Base-by-base conservation (phyloP, 2,113 vertebrate species). In the Carassius gibelio region DNA sequence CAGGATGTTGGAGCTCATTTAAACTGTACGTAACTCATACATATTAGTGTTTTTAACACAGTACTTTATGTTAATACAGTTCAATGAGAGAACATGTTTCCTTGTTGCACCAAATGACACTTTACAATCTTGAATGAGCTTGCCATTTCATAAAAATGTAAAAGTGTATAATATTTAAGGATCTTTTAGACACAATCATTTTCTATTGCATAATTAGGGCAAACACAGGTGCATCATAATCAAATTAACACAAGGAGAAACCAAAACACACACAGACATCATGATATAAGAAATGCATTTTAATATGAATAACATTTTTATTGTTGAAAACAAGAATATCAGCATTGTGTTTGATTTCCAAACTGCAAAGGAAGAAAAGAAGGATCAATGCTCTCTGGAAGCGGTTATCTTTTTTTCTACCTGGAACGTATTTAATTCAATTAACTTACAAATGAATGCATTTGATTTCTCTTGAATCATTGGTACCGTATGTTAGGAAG, bases 1-100 rank as follows among this genome's bases (percentile, higher is more conserved):
- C 38, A 21, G 57, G 74, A 84, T 55, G 64, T 88, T 57, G 66
- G 66, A 83, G 84, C 80, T 79, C 64, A 80, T 85, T 85, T 85
- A 83, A 77, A 77, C 26, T 26, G 26, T 26, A 77, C 17, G 48
- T 34, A 76, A 55, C 38, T 19, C 6, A n/a, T 30, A 34, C 26
- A 2, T 19, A 55, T 75, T 23, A 4, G 26, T 76, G 23, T 76
- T 48, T 34, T 21, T 77, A 19, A 13, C 50, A 15, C 5, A 45
- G 2, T 45, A 6, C 42, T 4, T 36, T 77, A 57, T 77, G 75
- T 17, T 15, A 57, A 55, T 34, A 36, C 15, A 34, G 50, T 48
- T 74, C 11, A 48, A 14, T 3, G 5, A 76, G 74, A 55, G 23
- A 76, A 17, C 19, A 26, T 26, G 5, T 38, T 26, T 52, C 11